Evolutionary conservation across 2,888 invertebrate species (phyloP).

Genomic region (Sabellastarte sp.): DNA sequence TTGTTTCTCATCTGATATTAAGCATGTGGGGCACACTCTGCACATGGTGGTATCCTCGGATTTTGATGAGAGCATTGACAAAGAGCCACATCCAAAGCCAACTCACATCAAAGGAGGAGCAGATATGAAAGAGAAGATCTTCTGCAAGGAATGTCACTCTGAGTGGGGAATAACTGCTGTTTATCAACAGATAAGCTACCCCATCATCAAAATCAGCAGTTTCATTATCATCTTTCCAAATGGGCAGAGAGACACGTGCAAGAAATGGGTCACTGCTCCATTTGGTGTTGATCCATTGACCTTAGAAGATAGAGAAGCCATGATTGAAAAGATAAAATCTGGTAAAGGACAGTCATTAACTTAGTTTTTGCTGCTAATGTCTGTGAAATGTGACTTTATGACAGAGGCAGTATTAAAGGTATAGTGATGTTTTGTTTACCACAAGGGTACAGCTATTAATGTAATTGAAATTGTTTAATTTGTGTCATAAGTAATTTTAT

Average conservation of each 20-base stretch:
- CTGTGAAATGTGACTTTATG: too few relatives aligned
- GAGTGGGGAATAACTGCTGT: slow-evolving; percentile 31
- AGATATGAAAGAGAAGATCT: slow-evolving; percentile 25
- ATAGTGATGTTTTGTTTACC: too few relatives aligned
- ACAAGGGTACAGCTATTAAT: too few relatives aligned
- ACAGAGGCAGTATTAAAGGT: too few relatives aligned
- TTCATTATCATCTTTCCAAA: slow-evolving; percentile 22
- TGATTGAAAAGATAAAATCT: too few relatives aligned
- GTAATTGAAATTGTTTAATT: too few relatives aligned
- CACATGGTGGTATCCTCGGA: slow-evolving; percentile 38
- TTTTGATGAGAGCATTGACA: slow-evolving; percentile 22
- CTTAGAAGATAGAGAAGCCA: too few relatives aligned
- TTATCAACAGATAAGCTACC: slow-evolving; percentile 25
- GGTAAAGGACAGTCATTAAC: too few relatives aligned
- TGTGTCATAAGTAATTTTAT: too few relatives aligned
- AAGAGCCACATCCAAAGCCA: slow-evolving; percentile 14
- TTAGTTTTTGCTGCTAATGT: too few relatives aligned
- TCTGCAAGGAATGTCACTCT: slow-evolving; percentile 29
- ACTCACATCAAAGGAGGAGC: neutral
- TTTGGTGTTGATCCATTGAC: slow-evolving; percentile 22
- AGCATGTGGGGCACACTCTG: slow-evolving; percentile 38
- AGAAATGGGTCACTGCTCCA: slow-evolving; percentile 32
- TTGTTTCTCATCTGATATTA: slow-evolving; percentile 40
- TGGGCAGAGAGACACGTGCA: slow-evolving; percentile 7
- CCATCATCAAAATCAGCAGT: slow-evolving; percentile 25